A percentile compares a stretch with the other conserved stretches of the same genome.
These are phyloP conservation scores for Lophius americanus DNA, from an alignment of 2,797 vertebrate genomes.

Conservation along the genomic window DNA sequence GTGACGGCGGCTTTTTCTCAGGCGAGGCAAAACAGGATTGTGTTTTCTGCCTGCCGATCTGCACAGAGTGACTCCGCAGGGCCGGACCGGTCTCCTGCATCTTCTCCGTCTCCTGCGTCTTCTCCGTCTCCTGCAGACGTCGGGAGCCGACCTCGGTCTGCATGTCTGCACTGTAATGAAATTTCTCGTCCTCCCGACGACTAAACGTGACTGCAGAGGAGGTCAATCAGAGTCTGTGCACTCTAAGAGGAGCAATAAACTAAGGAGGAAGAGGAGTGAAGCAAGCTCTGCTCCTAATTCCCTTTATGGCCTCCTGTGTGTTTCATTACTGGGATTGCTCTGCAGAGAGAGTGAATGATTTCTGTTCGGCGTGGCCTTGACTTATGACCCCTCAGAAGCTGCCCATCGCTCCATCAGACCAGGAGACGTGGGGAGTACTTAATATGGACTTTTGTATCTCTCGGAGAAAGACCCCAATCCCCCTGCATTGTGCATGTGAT, in stretches of 20 bases:
- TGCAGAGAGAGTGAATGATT: conserved; percentile 35
- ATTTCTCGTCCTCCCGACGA: conserved; percentile 28
- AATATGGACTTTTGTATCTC: conserved; percentile 20
- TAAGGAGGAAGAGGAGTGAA: conserved; percentile 26
- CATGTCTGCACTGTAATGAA: conserved; percentile 14
- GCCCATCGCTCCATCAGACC: conserved; percentile 33
- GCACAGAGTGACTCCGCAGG: conserved; percentile 28
- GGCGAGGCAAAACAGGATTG: conserved; percentile 27
- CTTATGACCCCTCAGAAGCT: conserved; percentile 39
- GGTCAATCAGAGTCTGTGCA: conserved; percentile 41
- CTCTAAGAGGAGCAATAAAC: conserved; percentile 50
- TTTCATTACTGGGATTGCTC: conserved; percentile 75
- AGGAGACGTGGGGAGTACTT: conserved; percentile 30
- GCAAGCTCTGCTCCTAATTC: conserved; percentile 53
- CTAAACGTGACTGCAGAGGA: conserved; percentile 40
- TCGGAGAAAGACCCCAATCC: too few species aligned
- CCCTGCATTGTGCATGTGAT: too few species aligned
- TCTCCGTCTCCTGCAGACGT: conserved; percentile 15
- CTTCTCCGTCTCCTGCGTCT: conserved; percentile 1
- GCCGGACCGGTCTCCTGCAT: conserved; percentile 3
- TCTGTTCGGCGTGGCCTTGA: conserved; percentile 36
- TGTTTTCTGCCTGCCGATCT: conserved; percentile 7
- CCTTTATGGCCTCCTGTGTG: conserved; percentile 50
- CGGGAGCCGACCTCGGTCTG: conserved; percentile 33
- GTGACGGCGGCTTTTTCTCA: neutral